Conservation (phyloP, 2,113 vertebrate species). For the Noctilio leporinus region DNA sequence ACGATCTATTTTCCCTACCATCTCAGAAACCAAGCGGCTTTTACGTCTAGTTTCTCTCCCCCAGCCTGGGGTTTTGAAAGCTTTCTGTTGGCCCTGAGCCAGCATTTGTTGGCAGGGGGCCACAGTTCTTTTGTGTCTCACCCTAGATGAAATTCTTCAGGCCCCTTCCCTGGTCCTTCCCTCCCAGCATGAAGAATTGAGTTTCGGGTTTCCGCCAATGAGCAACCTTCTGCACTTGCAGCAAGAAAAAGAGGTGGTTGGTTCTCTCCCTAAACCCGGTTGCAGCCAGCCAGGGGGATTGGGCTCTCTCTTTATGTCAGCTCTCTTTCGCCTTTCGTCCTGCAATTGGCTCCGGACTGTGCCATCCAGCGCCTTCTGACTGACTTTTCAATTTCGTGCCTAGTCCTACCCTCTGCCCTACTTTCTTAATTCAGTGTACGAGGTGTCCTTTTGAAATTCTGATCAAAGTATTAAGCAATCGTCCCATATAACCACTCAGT, state of each 20-base stretch:
- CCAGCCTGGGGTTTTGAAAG: neutral
- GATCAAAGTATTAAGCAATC: neutral
- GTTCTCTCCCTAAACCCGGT: neutral
- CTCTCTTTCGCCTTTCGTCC: accelerated
- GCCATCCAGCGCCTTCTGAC: neutral
- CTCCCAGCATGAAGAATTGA: neutral
- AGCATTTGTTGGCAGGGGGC: neutral
- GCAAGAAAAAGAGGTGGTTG: neutral
- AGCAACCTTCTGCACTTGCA: neutral
- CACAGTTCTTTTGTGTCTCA: neutral
- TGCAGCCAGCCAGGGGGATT: neutral
- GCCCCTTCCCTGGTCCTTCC: neutral
- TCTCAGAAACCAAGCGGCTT: conserved; percentile 34
- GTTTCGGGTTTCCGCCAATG: conserved; percentile 28
- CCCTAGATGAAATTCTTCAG: conserved; percentile 40
- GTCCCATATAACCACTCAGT: neutral
- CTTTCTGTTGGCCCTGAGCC: conserved; percentile 28
- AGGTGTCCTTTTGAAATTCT: neutral
- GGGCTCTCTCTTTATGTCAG: too few relatives aligned
- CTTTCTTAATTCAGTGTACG: neutral
- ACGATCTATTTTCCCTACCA: conserved; percentile 37
- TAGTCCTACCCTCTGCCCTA: neutral
- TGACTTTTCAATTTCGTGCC: neutral
- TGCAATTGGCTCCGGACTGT: neutral
- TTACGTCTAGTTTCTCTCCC: conserved; percentile 21